A percentile compares a stretch with the other conserved stretches of the same genome.
Conservation (phyloP, 1,140 invertebrate genomes). For the Drosophila rufa region DNA sequence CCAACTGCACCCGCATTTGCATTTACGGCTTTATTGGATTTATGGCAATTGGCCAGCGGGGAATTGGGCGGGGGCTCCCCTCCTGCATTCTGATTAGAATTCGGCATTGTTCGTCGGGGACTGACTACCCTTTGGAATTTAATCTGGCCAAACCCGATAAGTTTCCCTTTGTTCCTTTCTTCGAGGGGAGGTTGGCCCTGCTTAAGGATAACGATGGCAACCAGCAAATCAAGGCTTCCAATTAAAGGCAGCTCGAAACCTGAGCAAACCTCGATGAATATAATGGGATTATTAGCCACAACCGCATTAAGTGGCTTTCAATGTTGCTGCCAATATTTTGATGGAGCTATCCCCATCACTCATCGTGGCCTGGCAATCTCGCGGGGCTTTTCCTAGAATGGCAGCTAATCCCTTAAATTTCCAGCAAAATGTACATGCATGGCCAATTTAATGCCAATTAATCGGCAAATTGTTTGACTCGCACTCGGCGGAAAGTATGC, state of each 20-base stretch:
- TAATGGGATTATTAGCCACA: conserved; percentile 34
- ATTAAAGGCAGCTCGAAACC: conserved; percentile 8
- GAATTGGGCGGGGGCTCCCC: conserved; percentile 11
- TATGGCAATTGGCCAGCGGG: conserved; percentile 60
- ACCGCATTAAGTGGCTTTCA: conserved; percentile 49
- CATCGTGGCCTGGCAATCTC: conserved; percentile 8
- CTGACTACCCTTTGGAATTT: conserved; percentile 11
- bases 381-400: neutral
- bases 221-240: conserved; percentile 1
- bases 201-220: neutral
- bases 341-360: conserved; percentile 42
- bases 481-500: conserved; percentile 22
- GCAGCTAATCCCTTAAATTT: conserved; percentile 52
- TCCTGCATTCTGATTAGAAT: conserved; percentile 52
- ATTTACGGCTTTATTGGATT: conserved; percentile 69
- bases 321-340: conserved; percentile 28
- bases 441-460: conserved; percentile 62
- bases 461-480: conserved; percentile 35
- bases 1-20: conserved; percentile 51
- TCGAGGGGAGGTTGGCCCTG: neutral
- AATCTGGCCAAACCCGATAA: conserved; percentile 4
- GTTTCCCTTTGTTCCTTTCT: conserved; percentile 7
- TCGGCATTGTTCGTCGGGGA: conserved; percentile 18
- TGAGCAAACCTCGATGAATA: neutral
- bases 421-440: conserved; percentile 8